These are phyloP conservation scores for Orgyia antiqua DNA, from an alignment of 2,888 invertebrate species.

Conservation along the genomic window DNA sequence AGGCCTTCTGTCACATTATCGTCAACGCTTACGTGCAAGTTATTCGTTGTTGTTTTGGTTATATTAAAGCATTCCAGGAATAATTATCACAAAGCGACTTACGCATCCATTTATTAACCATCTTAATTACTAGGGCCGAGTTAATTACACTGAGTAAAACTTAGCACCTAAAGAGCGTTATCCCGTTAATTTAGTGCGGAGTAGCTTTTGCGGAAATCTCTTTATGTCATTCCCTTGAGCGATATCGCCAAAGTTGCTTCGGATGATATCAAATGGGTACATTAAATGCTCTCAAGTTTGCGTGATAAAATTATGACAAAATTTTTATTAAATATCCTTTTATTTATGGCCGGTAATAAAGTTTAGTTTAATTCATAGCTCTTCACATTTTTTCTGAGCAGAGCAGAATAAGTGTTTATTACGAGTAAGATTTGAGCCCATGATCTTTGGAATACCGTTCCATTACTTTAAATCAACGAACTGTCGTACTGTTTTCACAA, in stretches of 20 bases:
- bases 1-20: slow-evolving; percentile 53
- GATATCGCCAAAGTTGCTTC: slow-evolving; percentile 47
- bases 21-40: slow-evolving; percentile 47
- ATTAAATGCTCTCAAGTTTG: slow-evolving; percentile 57
- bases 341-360: slow-evolving; percentile 69
- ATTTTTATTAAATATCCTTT: slow-evolving; percentile 64
- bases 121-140: slow-evolving; percentile 73
- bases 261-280: slow-evolving; percentile 47
- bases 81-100: slow-evolving; percentile 71
- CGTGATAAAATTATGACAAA: slow-evolving; percentile 69
- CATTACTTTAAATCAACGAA: too few species aligned
- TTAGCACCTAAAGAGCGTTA: slow-evolving; percentile 66
- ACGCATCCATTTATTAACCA: slow-evolving; percentile 74
- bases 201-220: slow-evolving; percentile 53
- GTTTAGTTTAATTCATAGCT: slow-evolving; percentile 68
- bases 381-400: slow-evolving; percentile 52
- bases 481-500: too few species aligned
- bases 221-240: slow-evolving; percentile 53
- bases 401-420: too few species aligned
- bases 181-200: slow-evolving; percentile 64
- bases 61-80: slow-evolving; percentile 71
- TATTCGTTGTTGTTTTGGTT: slow-evolving; percentile 61
- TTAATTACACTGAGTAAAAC: slow-evolving; percentile 70
- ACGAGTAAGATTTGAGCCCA: too few species aligned
- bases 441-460: too few species aligned